Conservation (phyloP, 2,888 invertebrate genomes). For the Lampropteryx suffumata region DNA sequence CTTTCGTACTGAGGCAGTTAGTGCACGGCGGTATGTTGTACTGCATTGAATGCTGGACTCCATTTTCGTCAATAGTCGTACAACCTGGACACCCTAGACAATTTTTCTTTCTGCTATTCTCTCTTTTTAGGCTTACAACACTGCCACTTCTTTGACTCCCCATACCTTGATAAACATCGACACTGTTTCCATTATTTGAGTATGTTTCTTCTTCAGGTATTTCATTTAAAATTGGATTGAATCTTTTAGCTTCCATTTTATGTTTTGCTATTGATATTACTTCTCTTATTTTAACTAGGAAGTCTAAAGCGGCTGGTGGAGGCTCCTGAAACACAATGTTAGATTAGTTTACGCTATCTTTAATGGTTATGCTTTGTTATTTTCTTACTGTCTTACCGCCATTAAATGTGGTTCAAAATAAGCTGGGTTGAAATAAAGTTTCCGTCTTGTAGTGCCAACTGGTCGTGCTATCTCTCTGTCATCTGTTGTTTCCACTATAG, state of each 20-base stretch:
- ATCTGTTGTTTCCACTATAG: slow-evolving; percentile 91
- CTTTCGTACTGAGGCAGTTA: slow-evolving; percentile 80
- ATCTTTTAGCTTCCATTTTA: slow-evolving; percentile 92
- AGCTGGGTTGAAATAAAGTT: slow-evolving; percentile 94
- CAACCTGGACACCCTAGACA: slow-evolving; percentile 88
- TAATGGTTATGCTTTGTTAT: no score
- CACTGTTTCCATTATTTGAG: slow-evolving; percentile 73
- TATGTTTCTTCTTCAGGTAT: slow-evolving; percentile 91
- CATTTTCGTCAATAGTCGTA: slow-evolving; percentile 55
- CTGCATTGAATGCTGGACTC: slow-evolving; percentile 66
- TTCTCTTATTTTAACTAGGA: slow-evolving; percentile 93
- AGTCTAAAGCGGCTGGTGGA: slow-evolving; percentile 94
- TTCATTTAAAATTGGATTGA: slow-evolving; percentile 88
- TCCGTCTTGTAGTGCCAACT: slow-evolving; percentile 88
- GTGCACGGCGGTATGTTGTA: slow-evolving; percentile 75
- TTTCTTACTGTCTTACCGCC: slow-evolving; percentile 81
- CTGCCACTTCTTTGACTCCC: slow-evolving; percentile 82
- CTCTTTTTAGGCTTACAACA: slow-evolving; percentile 82
- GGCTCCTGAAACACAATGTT: slow-evolving; percentile 86
- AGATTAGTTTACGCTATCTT: background rate
- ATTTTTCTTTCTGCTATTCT: slow-evolving; percentile 83
- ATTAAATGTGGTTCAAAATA: slow-evolving; percentile 95
- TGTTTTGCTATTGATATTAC: slow-evolving; percentile 95
- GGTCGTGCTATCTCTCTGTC: slow-evolving; percentile 86
- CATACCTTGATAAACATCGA: slow-evolving; percentile 71